Evolutionary conservation across 1,140 invertebrate genomes (phyloP).

Genomic region (Pemphigus obesinymphae): DNA sequence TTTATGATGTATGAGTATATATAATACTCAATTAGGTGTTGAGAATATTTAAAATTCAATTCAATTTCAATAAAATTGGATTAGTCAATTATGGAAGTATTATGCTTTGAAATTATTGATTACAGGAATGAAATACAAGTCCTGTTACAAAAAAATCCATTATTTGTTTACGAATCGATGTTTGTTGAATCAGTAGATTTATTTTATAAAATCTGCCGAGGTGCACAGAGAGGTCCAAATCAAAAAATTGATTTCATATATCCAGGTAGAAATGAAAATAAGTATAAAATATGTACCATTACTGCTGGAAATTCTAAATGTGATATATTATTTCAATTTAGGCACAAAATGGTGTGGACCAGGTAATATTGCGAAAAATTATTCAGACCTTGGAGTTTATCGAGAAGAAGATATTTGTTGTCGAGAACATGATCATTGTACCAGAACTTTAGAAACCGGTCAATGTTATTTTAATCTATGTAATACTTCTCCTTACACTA

Average conservation of each 20-base stretch:
- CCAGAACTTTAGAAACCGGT: constrained; percentile 45
- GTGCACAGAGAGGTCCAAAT: background rate
- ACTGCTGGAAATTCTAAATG: background rate
- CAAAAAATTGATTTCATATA: constrained; percentile 29
- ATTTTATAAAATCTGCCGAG: constrained; percentile 19
- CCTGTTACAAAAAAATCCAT: background rate
- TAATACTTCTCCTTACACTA: constrained; percentile 41
- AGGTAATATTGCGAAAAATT: constrained; percentile 59
- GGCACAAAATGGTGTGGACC: constrained; percentile 74
- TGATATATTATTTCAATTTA: background rate
- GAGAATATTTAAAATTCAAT: no score
- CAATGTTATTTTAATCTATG: constrained; percentile 23
- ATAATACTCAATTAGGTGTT: no score
- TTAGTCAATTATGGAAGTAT: no score
- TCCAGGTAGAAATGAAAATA: constrained; percentile 6
- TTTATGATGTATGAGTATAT: no score
- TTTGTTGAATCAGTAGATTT: constrained; percentile 13
- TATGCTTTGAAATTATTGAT: background rate
- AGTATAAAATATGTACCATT: background rate
- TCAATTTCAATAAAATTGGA: no score
- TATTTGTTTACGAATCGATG: constrained; percentile 1
- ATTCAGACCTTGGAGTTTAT: constrained; percentile 63
- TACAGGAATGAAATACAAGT: constrained; percentile 21
- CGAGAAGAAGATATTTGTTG: constrained; percentile 66
- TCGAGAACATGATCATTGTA: constrained; percentile 71